Base-by-base conservation (phyloP, 2,113 vertebrate genomes). In the Hippocampus barbouri region DNA sequence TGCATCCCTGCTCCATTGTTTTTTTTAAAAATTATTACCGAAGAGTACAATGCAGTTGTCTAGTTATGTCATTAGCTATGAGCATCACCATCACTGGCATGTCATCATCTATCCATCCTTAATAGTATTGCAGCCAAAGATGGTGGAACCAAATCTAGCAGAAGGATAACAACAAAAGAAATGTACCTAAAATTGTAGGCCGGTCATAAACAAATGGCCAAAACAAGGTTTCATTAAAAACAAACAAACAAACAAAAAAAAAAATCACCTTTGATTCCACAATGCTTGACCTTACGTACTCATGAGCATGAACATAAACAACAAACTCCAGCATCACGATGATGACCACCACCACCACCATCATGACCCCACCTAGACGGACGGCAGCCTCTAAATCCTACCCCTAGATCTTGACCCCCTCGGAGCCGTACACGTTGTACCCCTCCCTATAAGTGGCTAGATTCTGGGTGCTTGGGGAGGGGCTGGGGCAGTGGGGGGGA, bases 381-480 rank as follows among this genome's bases (percentile, higher is more conserved):
- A 93, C 89, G 92, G 92, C 89, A 93, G 93, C 94, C 95, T 94
- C 96, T 97, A 96, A 95, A 80, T 97, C 97, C 95, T 98, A 98
- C 96, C 97, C 95, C 96, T 99, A 99, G 95, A 99, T 99, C 94
- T 99, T 99, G 95, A 99, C 95, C 96, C 96, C 98, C 92, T 98
- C 97, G 93, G 96, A 98, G 95, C 97, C 97, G 95, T 99, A 99
- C 93, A 99, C 97, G 95, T 99, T 99, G 97, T 99, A 99, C 95
- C 97, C 97, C 96, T 99, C 97, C 96, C 97, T 98, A 96, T 99
- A 99, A 91, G 97, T 99, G 94, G 97, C 97, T 97, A 99, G 96
- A 95, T 99, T 99, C 95, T 98, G 97, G 93, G 95, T 95, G 94
- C 95, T 97, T 94, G 96, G 97, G 93, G 96, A 97, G 92, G 96